Base-by-base conservation (phyloP, 2,888 invertebrate genomes). In the Temnothorax unifasciatus region DNA sequence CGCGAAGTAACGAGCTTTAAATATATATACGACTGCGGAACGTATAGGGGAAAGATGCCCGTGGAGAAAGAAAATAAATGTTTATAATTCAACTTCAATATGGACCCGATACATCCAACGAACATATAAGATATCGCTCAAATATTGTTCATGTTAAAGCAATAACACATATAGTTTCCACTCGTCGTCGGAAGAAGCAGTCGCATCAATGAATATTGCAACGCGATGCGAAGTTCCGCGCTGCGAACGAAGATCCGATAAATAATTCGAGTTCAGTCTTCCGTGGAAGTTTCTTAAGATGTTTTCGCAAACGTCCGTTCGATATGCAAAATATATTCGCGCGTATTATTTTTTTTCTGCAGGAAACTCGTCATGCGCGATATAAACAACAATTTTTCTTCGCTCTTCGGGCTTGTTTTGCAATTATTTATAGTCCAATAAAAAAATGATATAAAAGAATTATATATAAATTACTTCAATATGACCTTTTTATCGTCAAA, bases 101-200 rank as follows among this genome's bases (percentile, higher is more conserved):
- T 13, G 13, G 21, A 59, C 25, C 50, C 21, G 59, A 61, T 61
- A 38, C 5, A 44, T 9, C 3, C 47, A 50, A 61, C 38, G 15
- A 59, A 47, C 18, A 38, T 50, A 50, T 73, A 81, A 71, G 61
- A 71, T 47, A n/a, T 50, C 25, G 38, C 5, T 61, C 34, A 61
- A 68, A 73, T 81, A 59, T 61, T 50, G 79, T 47, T 81, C 38
- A 11, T 59, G 73, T 73, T 81, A 73, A 73, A 61, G 59, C 79
- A 71, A 71, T 71, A 71, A 79, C 47, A 47, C 73, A 9, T 81
- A 38, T 50, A 61, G 73, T 57, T 69, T 73, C 59, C 61, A 71
- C 59, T 50, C 59, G 34, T 73, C 79, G 59, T 47, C 68, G n/a
- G 29, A 81, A 59, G 47, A 50, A 71, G 44, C 8, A 71, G 41